Evolutionary conservation across 35 echinoderm and acorn worm genomes (phyloP), one percentile per base, ranked within the genome.

Genomic region (Apostichopus japonicus): DNA sequence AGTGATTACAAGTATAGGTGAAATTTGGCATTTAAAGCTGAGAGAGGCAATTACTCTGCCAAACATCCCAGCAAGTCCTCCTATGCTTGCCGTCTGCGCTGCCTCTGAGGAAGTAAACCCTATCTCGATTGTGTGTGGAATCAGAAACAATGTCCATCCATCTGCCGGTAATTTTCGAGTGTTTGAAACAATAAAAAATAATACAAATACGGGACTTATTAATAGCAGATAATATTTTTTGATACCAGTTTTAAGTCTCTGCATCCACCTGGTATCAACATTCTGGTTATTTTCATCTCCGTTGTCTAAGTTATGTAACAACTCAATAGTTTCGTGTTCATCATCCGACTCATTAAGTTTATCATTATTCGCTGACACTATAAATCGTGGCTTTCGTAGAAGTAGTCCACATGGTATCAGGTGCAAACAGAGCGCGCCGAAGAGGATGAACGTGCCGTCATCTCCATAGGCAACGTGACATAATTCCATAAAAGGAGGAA

Each of bases 91-190:
- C 70, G 77, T 70, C 27, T 19, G 13, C 7, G 72, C 88, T 7
- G 88, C 88, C n/a, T 90, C 24, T 27, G 27, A 27, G 54, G 88
- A 9, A 51, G 88, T 2, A 22, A 90, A 77, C 5, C 67, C 65
- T 16, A 2, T 77, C 53, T 90, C 88, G 22, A 54, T 77, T 7
- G 88, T 90, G 53, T 90, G 88, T 6, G 88, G 88, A 56, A 90
- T 77, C 5, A 90, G 88, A 52, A 90, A 90, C 19, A 90, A 55
- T 53, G 88, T 90, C 88, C 88, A 90, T 53, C 88, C 88, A 13
- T 90, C 88, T 4, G 88, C 72, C 15, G 88, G 88, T 11, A 90
- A 17, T 90, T 90, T 90, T 23, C 88, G 70, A 14, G 24, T 9
- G 55, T 90, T 90, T 17, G 67, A 63, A 56, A 90, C 72, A 6